phyloP scores from a whole-genome alignment of 2,113 vertebrate genomes.

The Hiodon tergisus region DNA sequence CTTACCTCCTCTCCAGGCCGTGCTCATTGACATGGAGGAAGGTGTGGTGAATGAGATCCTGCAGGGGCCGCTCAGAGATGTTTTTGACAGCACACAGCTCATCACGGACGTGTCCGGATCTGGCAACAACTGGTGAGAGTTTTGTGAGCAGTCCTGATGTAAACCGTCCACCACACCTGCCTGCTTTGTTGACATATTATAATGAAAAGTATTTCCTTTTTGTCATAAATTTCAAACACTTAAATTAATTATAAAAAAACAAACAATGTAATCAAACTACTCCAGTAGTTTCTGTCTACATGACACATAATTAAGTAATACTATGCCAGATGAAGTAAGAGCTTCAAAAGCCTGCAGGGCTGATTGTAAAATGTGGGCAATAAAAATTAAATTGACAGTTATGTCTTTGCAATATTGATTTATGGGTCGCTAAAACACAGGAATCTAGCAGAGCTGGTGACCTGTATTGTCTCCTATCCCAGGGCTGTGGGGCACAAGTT shows the following conservation, averaged over 20 bases:
- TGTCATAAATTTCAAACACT: too few species aligned
- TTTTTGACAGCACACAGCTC: conserved; percentile 89
- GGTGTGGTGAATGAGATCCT: conserved; percentile 91
- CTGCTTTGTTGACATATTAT: neutral
- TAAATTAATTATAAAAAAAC: too few species aligned
- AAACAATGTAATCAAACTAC: too few species aligned
- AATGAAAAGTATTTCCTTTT: neutral
- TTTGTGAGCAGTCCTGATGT: neutral
- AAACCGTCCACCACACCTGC: neutral
- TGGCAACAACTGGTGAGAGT: conserved; percentile 94
- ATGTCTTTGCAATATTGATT: neutral
- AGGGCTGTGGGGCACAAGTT: conserved; percentile 88
- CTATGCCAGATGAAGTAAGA: neutral
- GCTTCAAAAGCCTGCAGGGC: neutral
- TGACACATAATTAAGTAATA: neutral
- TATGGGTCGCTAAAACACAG: neutral
- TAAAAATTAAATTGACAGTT: neutral
- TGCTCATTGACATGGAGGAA: conserved; percentile 97
- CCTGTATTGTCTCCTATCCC: conserved; percentile 27
- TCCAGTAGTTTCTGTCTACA: neutral
- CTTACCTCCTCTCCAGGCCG: conserved; percentile 66
- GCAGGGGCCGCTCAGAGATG: conserved; percentile 82
- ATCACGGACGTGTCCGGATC: conserved; percentile 95
- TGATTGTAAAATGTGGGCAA: neutral
- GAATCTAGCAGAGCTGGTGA: neutral